Conservation (phyloP, 2,797 vertebrate species). For the Artibeus jamaicensis region DNA sequence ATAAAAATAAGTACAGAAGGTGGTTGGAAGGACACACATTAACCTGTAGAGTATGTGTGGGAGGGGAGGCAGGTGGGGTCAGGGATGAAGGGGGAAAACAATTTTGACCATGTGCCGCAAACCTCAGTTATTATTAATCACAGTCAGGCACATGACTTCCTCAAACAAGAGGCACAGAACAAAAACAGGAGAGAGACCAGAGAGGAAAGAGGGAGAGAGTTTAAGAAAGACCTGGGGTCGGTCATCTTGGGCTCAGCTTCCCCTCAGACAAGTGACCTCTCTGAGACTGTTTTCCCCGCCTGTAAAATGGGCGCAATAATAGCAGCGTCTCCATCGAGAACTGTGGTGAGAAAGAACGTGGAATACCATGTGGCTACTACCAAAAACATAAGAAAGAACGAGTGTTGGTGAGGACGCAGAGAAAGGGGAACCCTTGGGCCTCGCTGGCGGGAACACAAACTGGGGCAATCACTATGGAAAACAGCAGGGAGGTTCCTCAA, state of each 20-base stretch:
- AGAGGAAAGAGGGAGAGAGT: background rate
- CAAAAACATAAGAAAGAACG: background rate
- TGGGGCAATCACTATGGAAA: background rate
- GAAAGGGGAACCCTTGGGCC: background rate
- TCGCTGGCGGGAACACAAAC: background rate
- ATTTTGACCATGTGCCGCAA: background rate
- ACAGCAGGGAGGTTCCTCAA: no score
- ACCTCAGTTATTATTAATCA: background rate
- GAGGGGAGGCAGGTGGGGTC: background rate
- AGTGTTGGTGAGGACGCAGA: background rate
- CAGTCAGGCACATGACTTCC: background rate
- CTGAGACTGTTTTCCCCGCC: background rate
- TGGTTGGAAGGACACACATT: background rate
- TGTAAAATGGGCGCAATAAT: background rate
- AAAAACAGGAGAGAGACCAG: background rate
- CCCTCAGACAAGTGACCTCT: background rate
- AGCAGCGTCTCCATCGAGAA: no score
- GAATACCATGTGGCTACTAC: background rate
- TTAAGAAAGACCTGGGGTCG: background rate
- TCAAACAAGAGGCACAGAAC: background rate
- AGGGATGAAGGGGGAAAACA: background rate
- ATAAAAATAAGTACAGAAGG: background rate
- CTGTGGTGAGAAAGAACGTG: background rate
- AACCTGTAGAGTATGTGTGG: background rate
- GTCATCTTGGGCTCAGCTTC: background rate